Conservation (phyloP, 2,797 vertebrate genomes). For the Acrossocheilus fasciatus region DNA sequence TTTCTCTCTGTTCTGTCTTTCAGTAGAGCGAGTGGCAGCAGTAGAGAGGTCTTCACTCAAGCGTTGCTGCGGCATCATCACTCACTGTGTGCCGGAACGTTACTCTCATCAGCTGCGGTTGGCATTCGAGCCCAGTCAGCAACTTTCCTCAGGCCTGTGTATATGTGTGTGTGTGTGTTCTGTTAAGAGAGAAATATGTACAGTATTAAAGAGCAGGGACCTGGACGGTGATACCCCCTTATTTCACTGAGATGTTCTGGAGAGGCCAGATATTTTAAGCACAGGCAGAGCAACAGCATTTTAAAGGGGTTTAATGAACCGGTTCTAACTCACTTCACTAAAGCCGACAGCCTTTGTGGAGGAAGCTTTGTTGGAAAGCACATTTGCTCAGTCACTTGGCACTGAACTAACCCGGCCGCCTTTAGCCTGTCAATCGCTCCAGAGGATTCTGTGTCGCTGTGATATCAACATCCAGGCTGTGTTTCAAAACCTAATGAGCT, state of each 20-base stretch:
- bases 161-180: constrained; percentile 42
- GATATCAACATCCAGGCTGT: constrained; percentile 50
- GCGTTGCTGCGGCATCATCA: constrained; percentile 81
- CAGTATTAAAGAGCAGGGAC: constrained; percentile 63
- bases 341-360: constrained; percentile 36
- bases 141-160: constrained; percentile 72
- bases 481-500: background rate
- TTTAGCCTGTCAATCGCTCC: constrained; percentile 72
- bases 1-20: constrained; percentile 41
- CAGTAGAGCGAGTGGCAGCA: constrained; percentile 54
- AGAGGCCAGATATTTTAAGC: constrained; percentile 66
- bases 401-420: constrained; percentile 68
- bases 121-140: constrained; percentile 77
- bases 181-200: constrained; percentile 67
- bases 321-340: constrained; percentile 52
- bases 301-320: constrained; percentile 66
- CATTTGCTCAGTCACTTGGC: constrained; percentile 62
- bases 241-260: constrained; percentile 66
- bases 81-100: constrained; percentile 78
- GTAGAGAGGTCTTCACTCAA: constrained; percentile 72
- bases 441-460: constrained; percentile 59
- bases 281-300: constrained; percentile 63
- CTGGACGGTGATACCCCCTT: constrained; percentile 59
- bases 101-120: constrained; percentile 83
- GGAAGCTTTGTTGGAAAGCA: constrained; percentile 46